Base-by-base conservation (phyloP, 2,797 vertebrate species). In the Amniataba percoides region DNA sequence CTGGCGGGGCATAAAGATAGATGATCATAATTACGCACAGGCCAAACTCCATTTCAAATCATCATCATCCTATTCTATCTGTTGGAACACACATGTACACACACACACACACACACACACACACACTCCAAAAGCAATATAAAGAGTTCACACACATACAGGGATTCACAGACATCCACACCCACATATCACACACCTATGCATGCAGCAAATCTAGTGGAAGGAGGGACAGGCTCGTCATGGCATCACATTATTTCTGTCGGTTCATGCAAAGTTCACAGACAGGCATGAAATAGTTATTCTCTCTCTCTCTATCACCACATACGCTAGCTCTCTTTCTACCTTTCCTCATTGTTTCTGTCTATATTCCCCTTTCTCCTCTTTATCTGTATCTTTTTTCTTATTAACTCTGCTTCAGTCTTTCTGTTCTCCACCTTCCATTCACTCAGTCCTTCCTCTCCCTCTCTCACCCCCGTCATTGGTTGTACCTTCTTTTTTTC, bases 21-120 rank as follows among this genome's bases (percentile, higher is more conserved):
- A 99, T 99, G 97, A 97, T 97, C 96, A 96, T 99, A 99, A 99
- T 99, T 99, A 99, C 96, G 96, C 96, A 97, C 96, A 98, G 98
- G 98, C 97, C 97, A 99, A 99, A 99, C 97, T 99, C 97, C 96
- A 98, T 99, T 99, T 98, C 97, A 96, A 96, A 97, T 97, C 97
- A 97, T 97, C 89, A 90, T 91, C 92, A 87, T 87, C 88, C 83
- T 83, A 91, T 87, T 90, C 89, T 92, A 87, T 89, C 89, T 88
- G 83, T 88, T 90, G 71, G 78, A 85, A 80, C 52, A 65, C 79
- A 83, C 78, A 75, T 34, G 66, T 62, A 77, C 78, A 83, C 80
- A 87, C 80, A 80, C 80, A 77, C 69, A 73, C 72, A 73, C 61
- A 65, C 78, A 80, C 78, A 71, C 61, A 49, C 63, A 71, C 56